phyloP scores from a whole-genome alignment of 2,113 vertebrate species.

The Gambusia holbrooki region DNA sequence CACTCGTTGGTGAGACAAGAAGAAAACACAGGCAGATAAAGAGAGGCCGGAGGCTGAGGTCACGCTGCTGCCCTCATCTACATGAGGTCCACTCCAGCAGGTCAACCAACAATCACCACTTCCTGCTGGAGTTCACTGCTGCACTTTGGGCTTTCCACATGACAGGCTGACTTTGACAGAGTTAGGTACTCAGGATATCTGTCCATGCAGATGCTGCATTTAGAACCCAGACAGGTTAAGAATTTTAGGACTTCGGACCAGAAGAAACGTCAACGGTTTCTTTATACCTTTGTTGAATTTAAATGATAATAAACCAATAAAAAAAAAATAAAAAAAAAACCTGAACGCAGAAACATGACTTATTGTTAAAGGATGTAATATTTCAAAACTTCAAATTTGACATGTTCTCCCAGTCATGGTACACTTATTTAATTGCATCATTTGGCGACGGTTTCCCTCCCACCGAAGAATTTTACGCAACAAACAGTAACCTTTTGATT shows the following conservation, averaged over 20 bases:
- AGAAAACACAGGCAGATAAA: not conserved
- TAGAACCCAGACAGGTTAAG: not conserved
- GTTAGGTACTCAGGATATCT: not conserved
- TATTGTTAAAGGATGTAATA: not conserved
- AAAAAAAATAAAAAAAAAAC: constrained; percentile 16
- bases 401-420: not conserved
- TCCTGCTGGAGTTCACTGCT: not conserved
- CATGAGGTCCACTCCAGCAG: not conserved
- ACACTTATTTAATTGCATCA: not conserved
- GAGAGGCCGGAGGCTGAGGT: constrained; percentile 31
- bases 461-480: not conserved
- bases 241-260: not conserved
- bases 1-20: not conserved
- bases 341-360: constrained; percentile 1
- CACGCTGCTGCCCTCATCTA: not conserved
- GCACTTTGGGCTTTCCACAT: no score
- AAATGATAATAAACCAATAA: constrained; percentile 8
- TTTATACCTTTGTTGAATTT: not conserved
- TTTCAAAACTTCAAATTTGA: constrained; percentile 1
- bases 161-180: not conserved
- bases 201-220: not conserved
- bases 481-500: not conserved
- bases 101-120: constrained; percentile 1
- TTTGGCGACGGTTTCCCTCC: not conserved
- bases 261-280: not conserved